Conservation (phyloP, 2,797 vertebrate genomes). For the Loriculus beryllinus region DNA sequence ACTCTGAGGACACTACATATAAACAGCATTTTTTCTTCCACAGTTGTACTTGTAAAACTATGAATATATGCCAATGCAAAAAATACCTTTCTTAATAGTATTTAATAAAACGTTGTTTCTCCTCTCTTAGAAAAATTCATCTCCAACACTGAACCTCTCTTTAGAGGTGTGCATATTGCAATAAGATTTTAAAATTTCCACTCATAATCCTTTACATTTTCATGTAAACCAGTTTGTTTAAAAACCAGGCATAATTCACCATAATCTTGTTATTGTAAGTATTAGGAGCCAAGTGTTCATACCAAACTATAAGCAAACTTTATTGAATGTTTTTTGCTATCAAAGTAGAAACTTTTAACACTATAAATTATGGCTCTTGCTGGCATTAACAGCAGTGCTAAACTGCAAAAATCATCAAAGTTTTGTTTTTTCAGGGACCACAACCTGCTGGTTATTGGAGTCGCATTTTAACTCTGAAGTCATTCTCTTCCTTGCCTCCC, state of each 20-base stretch:
- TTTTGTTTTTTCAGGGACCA: not conserved
- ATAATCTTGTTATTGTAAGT: not conserved
- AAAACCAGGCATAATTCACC: slow-evolving; percentile 35
- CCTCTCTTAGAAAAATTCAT: not conserved
- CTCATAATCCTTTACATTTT: not conserved
- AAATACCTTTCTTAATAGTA: not conserved
- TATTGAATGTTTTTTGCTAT: slow-evolving; percentile 42
- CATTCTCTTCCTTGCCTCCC: not conserved
- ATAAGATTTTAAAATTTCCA: not conserved
- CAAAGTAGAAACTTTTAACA: slow-evolving; percentile 19
- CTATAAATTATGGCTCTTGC: slow-evolving; percentile 22
- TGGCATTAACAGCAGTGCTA: slow-evolving; percentile 54
- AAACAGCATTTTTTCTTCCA: not conserved
- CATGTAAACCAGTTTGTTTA: not conserved
- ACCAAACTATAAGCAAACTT: slow-evolving; percentile 37
- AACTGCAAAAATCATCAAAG: slow-evolving; percentile 47
- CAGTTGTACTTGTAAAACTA: not conserved
- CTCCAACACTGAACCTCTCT: not conserved
- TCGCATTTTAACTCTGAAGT: not conserved
- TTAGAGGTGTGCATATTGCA: not conserved
- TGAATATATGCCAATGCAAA: not conserved
- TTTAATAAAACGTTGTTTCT: not conserved
- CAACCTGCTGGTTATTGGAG: not conserved
- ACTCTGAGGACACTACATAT: not conserved
- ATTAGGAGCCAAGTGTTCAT: not conserved